Evolutionary conservation across 2,113 vertebrate genomes (phyloP).

Genomic region (Myrmophylax atrothorax): DNA sequence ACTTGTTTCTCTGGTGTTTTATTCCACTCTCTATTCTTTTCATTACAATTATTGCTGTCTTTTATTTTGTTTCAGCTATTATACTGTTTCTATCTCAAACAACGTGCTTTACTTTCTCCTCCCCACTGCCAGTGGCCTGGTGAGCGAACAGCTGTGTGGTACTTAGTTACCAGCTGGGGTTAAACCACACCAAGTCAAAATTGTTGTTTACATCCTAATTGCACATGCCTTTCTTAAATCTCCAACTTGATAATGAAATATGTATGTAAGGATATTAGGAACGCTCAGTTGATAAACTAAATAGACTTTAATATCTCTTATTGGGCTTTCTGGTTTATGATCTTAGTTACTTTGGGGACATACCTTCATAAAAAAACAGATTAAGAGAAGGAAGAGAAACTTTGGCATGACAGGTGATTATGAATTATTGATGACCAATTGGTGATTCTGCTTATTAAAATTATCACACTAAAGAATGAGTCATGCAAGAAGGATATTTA

Average conservation of each 20-base stretch:
- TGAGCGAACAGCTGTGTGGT: neutral
- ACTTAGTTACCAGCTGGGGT: neutral
- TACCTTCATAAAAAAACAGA: neutral
- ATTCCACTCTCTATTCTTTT: neutral
- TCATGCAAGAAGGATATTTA: neutral
- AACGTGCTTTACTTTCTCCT: neutral
- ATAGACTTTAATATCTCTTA: neutral
- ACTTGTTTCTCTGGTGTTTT: neutral
- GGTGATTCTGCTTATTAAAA: neutral
- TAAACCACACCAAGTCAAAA: neutral
- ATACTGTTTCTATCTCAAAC: neutral
- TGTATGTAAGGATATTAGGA: neutral
- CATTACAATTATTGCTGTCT: neutral
- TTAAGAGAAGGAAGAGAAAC: neutral
- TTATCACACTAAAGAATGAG: neutral
- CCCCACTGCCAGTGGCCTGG: accelerated
- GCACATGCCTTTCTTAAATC: neutral
- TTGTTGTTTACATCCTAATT: neutral
- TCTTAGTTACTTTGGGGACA: neutral
- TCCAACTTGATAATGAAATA: neutral
- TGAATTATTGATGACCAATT: neutral
- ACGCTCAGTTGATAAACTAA: neutral
- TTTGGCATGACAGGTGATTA: neutral
- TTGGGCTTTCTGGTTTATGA: neutral
- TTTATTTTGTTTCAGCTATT: neutral